phyloP scores from a whole-genome alignment of 2,113 vertebrate genomes.

The Pteruthius melanotis region DNA sequence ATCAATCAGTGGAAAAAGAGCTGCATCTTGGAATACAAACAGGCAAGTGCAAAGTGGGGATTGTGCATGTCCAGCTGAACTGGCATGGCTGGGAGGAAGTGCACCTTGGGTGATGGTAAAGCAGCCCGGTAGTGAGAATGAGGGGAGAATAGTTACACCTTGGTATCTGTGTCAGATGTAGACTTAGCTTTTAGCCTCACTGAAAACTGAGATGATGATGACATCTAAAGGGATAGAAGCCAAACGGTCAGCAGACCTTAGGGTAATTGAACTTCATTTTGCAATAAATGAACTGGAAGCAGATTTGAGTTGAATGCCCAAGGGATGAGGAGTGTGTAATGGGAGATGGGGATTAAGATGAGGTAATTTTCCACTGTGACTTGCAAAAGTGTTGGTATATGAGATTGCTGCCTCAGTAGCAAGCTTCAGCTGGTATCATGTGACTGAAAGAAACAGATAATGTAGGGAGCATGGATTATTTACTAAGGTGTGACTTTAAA shows the following conservation, averaged over 20 bases:
- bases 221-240: background rate
- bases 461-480: background rate
- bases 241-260: background rate
- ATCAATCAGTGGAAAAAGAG: background rate
- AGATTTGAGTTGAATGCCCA: background rate
- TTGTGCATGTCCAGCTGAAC: background rate
- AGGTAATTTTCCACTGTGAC: background rate
- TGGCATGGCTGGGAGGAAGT: background rate
- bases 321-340: background rate
- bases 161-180: background rate
- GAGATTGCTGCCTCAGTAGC: background rate
- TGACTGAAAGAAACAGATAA: background rate
- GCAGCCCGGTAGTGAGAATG: background rate
- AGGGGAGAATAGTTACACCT: background rate
- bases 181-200: background rate
- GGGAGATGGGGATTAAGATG: background rate
- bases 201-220: background rate
- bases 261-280: background rate
- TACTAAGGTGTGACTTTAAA: background rate
- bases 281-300: background rate
- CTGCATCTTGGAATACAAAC: background rate
- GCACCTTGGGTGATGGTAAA: background rate
- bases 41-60: background rate
- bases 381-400: background rate
- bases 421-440: background rate